Evolutionary conservation across 2,797 vertebrate species (phyloP), one percentile per base, ranked within the genome.

Genomic region (Manis pentadactyla): DNA sequence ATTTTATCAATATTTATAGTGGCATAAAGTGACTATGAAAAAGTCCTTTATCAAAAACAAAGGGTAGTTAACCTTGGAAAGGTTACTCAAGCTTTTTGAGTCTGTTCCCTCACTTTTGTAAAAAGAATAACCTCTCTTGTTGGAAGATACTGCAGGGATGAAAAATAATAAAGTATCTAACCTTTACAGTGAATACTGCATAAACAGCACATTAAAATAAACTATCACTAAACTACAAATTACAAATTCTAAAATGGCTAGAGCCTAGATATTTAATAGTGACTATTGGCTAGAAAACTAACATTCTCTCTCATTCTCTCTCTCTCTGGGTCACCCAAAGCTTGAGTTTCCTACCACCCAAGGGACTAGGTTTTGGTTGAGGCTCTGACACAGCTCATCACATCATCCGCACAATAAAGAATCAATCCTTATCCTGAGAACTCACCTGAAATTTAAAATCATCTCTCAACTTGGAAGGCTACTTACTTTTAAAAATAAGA

Each of bases 371-470:
- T 14, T 46, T 46, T 29, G 31, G 49, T 39, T 2, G 21, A 51
- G 71, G 5, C 49, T 77, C 83, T 55, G 12, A 42, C 49, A 90
- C 13, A 90, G 53, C 14, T 73, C 19, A 74, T 34, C 49, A 92
- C 17, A 73, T 31, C 31, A 49, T 9, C 46, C 59, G 39, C 10
- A 34, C 31, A 51, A 71, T n/a, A 71, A 77, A 94, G 34, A 78
- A 51, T 42, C 34, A 77, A 74, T 42, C 68, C 42, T 34, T 31
- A n/a, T 88, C 69, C 74, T 71, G 37, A 94, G 73, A 92, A 94
- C 75, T 95, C 91, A 97, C 85, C 94, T 96, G 88, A 94, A 87
- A 88, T 95, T 96, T 95, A 96, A 95, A 96, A 96, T 96, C 96
- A 97, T 95, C 78, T 97, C 92, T 96, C 69, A 94, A 71, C 61